These are phyloP conservation scores for Microcebus ravelobensis DNA, from an alignment of 2,113 vertebrate species.

Conservation along the genomic window DNA sequence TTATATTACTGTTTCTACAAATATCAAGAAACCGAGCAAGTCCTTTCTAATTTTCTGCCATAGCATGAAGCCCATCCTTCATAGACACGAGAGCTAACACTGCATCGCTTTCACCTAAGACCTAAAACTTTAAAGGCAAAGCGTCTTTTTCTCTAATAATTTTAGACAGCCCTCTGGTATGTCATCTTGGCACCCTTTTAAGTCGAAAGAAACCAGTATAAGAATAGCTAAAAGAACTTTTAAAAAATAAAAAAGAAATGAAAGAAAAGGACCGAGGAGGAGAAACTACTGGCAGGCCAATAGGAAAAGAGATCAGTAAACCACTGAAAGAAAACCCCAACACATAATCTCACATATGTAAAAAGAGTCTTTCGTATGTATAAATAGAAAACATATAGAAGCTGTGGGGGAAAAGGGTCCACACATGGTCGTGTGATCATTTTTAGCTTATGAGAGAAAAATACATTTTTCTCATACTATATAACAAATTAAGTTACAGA, in stretches of 20 bases:
- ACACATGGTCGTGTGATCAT: too few relatives aligned
- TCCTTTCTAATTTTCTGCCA: slow-evolving; percentile 62
- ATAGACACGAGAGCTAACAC: background rate
- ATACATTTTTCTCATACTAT: background rate
- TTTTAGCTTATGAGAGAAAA: background rate
- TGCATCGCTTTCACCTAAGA: background rate
- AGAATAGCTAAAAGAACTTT: slow-evolving; percentile 20
- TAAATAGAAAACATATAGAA: background rate
- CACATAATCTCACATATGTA: background rate
- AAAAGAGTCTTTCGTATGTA: background rate
- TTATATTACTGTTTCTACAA: slow-evolving; percentile 45
- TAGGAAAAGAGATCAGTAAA: background rate
- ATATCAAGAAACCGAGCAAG: slow-evolving; percentile 44
- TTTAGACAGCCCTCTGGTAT: background rate
- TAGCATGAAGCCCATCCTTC: slow-evolving; percentile 33
- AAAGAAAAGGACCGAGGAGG: background rate
- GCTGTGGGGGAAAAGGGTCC: background rate
- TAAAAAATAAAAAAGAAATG: background rate
- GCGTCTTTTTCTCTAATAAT: slow-evolving; percentile 33
- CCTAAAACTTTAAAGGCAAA: slow-evolving; percentile 43
- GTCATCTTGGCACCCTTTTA: slow-evolving; percentile 37
- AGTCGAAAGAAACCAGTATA: slow-evolving; percentile 52
- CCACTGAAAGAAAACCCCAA: background rate
- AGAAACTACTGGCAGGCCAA: background rate
- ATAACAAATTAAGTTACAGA: background rate